Evolutionary conservation across 2,113 vertebrate species (phyloP), one percentile per base, ranked within the genome.

Genomic region (Dasyornis broadbenti): DNA sequence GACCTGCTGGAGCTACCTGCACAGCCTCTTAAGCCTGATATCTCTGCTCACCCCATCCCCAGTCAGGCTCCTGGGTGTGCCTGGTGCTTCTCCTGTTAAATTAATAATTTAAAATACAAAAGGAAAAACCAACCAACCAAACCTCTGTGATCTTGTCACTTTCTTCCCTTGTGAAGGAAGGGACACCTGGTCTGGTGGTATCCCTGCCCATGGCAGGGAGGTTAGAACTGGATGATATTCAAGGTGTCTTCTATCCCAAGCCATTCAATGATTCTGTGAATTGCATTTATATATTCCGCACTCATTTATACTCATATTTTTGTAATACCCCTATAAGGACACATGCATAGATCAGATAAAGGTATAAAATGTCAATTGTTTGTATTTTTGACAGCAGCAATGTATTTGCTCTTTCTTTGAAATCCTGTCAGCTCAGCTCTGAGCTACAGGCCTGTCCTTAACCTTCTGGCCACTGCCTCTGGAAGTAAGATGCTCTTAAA

Each of bases 51-150:
- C 37, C 20, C 5, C 10, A 8, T 40, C 35, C 30, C 14, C 35
- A 37, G 21, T 22, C 16, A 61, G 50, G 54, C 47, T 92, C 28
- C 24, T 4, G 31, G 15, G 14, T 31, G 26, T 69, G 23, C 27
- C 42, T 85, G 10, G 9, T 56, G 64, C 61, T 81, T 59, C 44
- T 52, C 19, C 15, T 0, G 0, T 49, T n/a, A 14, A 53, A 65
- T 69, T 49, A 26, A 26, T 77, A 1, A 6, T 63, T 53, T 81
- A 30, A 80, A 61, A 44, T 37, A 28, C 19, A 56, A 59, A 50
- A 68, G n/a, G n/a, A 44, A 14, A 37, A 1, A 22, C 21, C 19
- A 1, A 9, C 3, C 2, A 2, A 1, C 11, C 4, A 2, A 2
- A 1, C 14, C 4, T 2, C n/a, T 65, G 63, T 35, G 50, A 30